Percentiles rank a stretch among this genome's conserved stretches.
phyloP scores from a whole-genome alignment of 1,140 invertebrate genomes.

The Bactericera cockerelli region DNA sequence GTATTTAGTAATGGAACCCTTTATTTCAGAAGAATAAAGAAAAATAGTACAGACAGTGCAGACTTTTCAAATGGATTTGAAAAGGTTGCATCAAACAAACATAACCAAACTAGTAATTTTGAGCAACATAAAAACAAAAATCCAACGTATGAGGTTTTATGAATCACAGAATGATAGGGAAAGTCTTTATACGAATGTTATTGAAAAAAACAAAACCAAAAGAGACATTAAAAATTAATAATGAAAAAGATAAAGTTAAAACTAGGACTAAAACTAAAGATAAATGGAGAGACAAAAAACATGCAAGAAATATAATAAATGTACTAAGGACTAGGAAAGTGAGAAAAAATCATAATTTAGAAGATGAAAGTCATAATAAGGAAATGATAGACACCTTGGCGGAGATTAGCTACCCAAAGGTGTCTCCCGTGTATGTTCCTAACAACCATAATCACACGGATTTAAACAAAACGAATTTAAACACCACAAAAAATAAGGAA shows the following conservation, averaged over 20 bases:
- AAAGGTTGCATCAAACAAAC: not conserved
- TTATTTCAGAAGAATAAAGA: not conserved
- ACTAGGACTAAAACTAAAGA: not conserved
- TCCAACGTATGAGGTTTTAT: no score
- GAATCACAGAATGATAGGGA: not conserved
- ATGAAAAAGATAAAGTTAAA: not conserved
- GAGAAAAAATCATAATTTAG: not conserved
- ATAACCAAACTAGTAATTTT: not conserved
- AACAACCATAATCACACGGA: no score
- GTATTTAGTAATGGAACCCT: not conserved
- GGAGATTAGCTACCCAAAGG: not conserved
- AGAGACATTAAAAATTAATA: not conserved
- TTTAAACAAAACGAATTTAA: no score
- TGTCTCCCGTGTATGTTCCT: slow-evolving; percentile 1
- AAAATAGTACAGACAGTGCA: not conserved
- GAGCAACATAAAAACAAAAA: no score
- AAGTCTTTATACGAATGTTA: no score
- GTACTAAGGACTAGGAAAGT: not conserved
- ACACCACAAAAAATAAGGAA: no score
- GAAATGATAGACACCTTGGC: not conserved
- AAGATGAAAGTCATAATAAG: not conserved
- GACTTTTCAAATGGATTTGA: not conserved
- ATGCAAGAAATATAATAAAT: slow-evolving; percentile 2
- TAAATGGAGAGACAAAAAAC: not conserved
- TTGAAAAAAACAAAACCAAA: no score